phyloP scores from a whole-genome alignment of 1,140 invertebrate species.

The Portunus trituberculatus region DNA sequence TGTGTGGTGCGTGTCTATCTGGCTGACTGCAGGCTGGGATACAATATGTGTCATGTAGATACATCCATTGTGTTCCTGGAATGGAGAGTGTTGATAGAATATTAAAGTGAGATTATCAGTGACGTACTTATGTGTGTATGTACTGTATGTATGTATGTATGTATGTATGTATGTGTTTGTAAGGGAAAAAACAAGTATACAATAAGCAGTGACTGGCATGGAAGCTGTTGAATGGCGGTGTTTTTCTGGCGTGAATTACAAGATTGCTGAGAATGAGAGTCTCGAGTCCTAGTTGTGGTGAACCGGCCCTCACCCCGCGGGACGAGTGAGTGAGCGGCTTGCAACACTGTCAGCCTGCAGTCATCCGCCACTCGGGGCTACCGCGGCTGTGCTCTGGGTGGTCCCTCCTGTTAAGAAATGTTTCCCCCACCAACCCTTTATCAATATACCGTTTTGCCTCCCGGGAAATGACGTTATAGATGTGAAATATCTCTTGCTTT shows the following conservation, averaged over 20 bases:
- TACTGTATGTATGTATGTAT: not conserved
- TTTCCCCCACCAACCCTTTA: no score
- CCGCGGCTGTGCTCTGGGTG: no score
- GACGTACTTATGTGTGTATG: conserved; percentile 34
- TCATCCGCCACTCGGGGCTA: not conserved
- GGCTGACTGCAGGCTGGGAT: no score
- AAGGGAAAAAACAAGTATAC: not conserved
- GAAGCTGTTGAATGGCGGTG: not conserved
- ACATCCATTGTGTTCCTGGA: not conserved
- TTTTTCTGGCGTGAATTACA: no score
- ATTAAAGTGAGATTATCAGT: no score
- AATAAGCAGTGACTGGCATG: not conserved
- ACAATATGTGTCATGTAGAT: not conserved
- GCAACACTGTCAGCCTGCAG: not conserved
- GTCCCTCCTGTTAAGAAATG: no score
- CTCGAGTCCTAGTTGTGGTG: no score
- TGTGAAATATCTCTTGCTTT: no score
- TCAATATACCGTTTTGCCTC: no score
- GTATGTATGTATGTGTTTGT: not conserved
- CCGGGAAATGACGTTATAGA: no score
- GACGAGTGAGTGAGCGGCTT: not conserved
- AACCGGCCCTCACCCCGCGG: not conserved
- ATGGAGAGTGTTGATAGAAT: not conserved
- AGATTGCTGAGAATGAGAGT: no score
- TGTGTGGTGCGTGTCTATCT: no score